Base-by-base conservation (phyloP, 2,888 invertebrate genomes). In the Bedellia somnulentella region DNA sequence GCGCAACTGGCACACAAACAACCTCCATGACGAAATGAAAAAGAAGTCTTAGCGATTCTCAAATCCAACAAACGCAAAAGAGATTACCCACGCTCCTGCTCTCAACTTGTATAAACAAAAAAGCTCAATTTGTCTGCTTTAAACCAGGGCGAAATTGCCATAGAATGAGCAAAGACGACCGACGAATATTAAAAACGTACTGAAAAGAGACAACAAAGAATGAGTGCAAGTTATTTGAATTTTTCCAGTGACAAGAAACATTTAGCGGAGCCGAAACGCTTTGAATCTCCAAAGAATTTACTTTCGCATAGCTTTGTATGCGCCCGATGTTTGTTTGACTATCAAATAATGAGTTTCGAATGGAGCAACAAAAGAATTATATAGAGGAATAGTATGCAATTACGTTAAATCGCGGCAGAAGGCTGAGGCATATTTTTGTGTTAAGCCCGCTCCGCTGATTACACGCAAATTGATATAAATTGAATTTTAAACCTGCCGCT, bases 391-490 rank as follows among this genome's bases (percentile, higher is more conserved):
- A n/a, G n/a, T n/a, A n/a, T n/a, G n/a, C n/a, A n/a, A n/a, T n/a
- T n/a, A n/a, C n/a, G 48, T 52, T 52, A 48, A 47, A 35, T 39
- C 43, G 45, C 51, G 52, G 56, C 57, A 57, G 50, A 57, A 49
- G 49, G 52, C 48, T n/a, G n/a, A n/a, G 45, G 47, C 58, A 59
- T 68, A 70, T 71, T 73, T 73, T 71, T 67, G 60, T 56, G 48
- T 55, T 57, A n/a, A n/a, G n/a, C n/a, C n/a, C n/a, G n/a, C 54
- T 55, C 63, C 55, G 54, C 51, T 68, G 71, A 73, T 73, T 75
- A 67, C 64, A 56, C 54, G 53, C 61, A 73, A 75, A 75, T 73
- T 73, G 75, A 64, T 60, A 75, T 62, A 71, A 75, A 73, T 73
- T 71, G 71, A 67, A 71, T 73, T 68, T 71, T 61, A 70, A 71